These are phyloP conservation scores for Vulpes lagopus DNA, from an alignment of 2,113 vertebrate species.

Conservation along the genomic window DNA sequence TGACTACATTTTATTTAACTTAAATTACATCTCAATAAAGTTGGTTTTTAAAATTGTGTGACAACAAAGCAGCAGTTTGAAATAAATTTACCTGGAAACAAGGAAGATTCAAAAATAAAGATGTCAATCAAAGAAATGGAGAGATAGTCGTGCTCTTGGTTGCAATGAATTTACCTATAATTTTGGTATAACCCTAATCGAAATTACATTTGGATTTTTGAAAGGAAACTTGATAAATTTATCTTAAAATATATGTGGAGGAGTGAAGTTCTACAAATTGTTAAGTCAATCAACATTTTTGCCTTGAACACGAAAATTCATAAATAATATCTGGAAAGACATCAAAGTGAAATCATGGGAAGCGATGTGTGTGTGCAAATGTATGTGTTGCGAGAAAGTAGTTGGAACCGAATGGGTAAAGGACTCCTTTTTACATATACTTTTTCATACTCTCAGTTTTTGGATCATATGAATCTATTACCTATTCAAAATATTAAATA, in stretches of 20 bases:
- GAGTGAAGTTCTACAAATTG: neutral
- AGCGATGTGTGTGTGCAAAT: rapidly evolving
- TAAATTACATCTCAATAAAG: neutral
- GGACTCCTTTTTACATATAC: neutral
- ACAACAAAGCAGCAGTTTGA: neutral
- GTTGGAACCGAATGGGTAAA: neutral
- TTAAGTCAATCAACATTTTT: neutral
- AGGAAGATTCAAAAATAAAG: neutral
- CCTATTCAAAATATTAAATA: neutral
- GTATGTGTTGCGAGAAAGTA: neutral
- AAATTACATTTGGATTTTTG: neutral
- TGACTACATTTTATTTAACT: neutral
- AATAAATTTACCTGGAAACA: neutral
- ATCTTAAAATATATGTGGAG: neutral
- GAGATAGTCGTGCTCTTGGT: neutral
- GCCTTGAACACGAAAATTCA: neutral
- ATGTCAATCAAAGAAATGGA: neutral
- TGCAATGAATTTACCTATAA: neutral
- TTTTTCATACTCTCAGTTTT: neutral
- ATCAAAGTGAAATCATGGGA: neutral
- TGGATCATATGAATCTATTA: neutral
- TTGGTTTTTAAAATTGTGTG: neutral
- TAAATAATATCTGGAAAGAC: neutral
- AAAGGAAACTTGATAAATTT: neutral
- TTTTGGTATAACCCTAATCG: neutral